Evolutionary conservation across 2,888 invertebrate species (phyloP).

Genomic region (Magallana nippona): DNA sequence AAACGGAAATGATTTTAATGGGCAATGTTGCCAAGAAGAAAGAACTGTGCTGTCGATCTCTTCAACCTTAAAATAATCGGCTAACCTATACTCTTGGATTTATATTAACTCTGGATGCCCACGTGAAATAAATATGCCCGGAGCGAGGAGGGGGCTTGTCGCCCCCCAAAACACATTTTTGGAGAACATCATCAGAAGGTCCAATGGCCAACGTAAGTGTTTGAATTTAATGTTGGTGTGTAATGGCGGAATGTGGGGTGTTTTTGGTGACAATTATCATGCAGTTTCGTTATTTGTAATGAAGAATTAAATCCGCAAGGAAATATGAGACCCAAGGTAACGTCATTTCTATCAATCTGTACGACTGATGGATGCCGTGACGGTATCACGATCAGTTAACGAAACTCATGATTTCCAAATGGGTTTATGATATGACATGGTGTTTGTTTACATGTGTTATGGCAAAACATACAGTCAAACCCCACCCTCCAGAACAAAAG

Average conservation of each 20-base stretch:
- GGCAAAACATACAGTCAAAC: no score
- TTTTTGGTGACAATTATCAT: no score
- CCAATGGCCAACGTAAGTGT: constrained; percentile 98
- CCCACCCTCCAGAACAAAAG: background rate
- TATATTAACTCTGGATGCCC: background rate
- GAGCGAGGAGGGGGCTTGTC: constrained; percentile 88
- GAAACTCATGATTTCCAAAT: no score
- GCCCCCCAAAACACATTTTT: constrained; percentile 99
- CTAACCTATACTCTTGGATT: constrained; percentile 7
- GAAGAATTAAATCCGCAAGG: no score
- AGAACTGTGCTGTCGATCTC: background rate
- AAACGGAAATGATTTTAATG: background rate
- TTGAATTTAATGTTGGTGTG: background rate
- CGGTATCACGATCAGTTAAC: no score
- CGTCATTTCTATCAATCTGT: no score
- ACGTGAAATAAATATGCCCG: constrained; percentile 69
- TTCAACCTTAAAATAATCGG: background rate
- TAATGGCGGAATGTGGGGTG: no score
- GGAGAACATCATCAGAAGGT: constrained; percentile 99
- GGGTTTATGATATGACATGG: no score
- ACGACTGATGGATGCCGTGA: no score
- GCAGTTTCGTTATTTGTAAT: no score
- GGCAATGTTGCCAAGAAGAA: background rate
- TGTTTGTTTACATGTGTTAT: no score
- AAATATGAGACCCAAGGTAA: no score